Conservation (phyloP, 2,797 vertebrate genomes). For the Amazona ochrocephala region DNA sequence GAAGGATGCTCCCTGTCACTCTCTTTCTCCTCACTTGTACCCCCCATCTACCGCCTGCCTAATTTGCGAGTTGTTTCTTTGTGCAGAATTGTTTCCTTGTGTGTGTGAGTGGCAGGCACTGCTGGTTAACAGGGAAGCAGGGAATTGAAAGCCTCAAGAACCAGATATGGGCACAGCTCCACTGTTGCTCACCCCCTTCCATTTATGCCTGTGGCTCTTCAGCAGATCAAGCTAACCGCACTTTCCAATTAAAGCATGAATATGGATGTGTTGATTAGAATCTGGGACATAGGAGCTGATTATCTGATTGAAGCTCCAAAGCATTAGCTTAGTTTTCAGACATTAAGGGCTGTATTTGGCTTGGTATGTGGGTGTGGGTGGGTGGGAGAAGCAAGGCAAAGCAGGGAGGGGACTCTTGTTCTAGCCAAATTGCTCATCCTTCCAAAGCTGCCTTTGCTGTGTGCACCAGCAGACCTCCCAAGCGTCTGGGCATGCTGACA, state of each 20-base stretch:
- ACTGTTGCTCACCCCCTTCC: background rate
- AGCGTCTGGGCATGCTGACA: rapidly evolving
- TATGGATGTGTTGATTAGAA: conserved; percentile 69
- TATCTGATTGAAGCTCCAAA: conserved; percentile 59
- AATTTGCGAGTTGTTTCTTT: background rate
- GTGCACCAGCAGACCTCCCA: background rate
- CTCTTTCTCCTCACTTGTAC: background rate
- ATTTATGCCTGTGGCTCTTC: background rate
- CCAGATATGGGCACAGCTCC: background rate
- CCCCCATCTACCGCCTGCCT: background rate
- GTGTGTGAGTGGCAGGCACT: background rate
- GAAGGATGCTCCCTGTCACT: background rate
- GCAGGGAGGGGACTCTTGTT: conserved; percentile 9
- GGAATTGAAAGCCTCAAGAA: background rate
- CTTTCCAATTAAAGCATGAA: conserved; percentile 58
- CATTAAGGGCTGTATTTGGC: conserved; percentile 54
- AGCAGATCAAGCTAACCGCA: background rate
- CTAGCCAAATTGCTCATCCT: conserved; percentile 21
- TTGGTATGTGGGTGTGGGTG: conserved; percentile 45
- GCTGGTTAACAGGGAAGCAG: background rate
- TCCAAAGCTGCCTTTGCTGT: background rate
- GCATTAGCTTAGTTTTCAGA: conserved; percentile 56
- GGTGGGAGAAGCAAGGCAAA: conserved; percentile 58
- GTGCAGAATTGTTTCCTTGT: background rate
- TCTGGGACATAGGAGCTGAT: conserved; percentile 61